Evolutionary conservation across 2,888 invertebrate genomes (phyloP), one percentile per base, ranked within the genome.

Genomic region (Alitta virens): DNA sequence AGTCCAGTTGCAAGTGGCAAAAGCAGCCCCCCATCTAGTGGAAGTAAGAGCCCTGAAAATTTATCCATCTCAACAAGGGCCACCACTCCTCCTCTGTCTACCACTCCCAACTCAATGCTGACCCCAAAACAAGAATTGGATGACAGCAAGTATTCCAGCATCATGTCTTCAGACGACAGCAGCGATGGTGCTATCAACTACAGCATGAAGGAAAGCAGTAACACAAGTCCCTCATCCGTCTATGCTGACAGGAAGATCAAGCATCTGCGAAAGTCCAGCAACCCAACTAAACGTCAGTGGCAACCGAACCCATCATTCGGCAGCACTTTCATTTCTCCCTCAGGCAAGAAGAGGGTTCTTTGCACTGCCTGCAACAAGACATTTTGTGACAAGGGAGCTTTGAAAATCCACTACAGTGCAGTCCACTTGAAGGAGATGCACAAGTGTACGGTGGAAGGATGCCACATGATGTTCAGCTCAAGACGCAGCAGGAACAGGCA

Each of bases 381-480:
- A 18, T 99, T 99, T 85, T 99, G 99, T 86, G 99, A 99, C 85
- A 99, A 99, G 85, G 99, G 98, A 66, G 99, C 99, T 0, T 86
- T 99, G 25, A 99, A 99, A 84, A 99, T 99, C 7, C 99, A 99
- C 82, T 98, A 97, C 80, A 96, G 96, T 56, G 99, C 99, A 0
- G 99, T 99, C 12, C 99, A 99, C 81, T 84, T 98, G 64, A 88
- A 97, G 46, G 99, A 99, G 85, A 99, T 99, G 98, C 99, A 99
- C 83, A 94, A 94, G 83, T 99, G 99, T 81, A 97, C 98, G 0
- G 96, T 99, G 0, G 94, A 94, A 79, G 97, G 97, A 0, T 98
- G 98, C 84, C 96, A 93, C 81, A 97, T 97, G 94, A 96, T 96
- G 94, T 98, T 98, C 80, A 97, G 96, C 81, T 97, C 96, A 14